Conservation (phyloP, 2,797 vertebrate genomes). For the Chaunax sp. region DNA sequence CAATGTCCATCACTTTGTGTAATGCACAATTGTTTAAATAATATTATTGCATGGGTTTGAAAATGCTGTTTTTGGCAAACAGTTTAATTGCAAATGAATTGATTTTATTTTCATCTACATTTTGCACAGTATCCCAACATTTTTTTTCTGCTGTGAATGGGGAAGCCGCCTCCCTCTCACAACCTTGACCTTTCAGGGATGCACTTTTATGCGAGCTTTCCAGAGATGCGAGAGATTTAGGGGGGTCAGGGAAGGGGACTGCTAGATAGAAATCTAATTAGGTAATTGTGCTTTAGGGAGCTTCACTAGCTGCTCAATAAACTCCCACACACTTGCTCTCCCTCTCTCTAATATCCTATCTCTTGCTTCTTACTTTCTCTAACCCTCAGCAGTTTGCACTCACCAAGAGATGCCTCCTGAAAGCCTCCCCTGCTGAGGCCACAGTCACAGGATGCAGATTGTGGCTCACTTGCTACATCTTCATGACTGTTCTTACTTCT, state of each 20-base stretch:
- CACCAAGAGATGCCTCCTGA: conserved; percentile 44
- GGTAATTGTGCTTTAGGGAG: conserved; percentile 83
- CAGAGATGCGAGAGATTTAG: conserved; percentile 73
- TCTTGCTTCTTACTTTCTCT: conserved; percentile 24
- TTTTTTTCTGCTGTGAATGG: conserved; percentile 38
- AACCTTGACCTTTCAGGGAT: conserved; percentile 71
- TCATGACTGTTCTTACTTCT: conserved; percentile 47
- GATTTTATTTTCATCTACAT: too few relatives aligned
- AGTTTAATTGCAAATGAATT: too few relatives aligned
- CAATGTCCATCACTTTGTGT: too few relatives aligned
- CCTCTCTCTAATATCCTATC: conserved; percentile 52
- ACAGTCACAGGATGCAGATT: conserved; percentile 59
- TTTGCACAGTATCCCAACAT: too few relatives aligned
- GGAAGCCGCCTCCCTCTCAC: conserved; percentile 55
- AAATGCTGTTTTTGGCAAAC: too few relatives aligned
- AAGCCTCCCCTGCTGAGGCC: conserved; percentile 65
- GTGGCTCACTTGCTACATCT: conserved; percentile 48
- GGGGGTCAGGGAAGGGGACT: conserved; percentile 78
- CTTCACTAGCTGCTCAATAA: conserved; percentile 79
- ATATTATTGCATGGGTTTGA: too few relatives aligned
- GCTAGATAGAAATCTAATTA: conserved; percentile 86
- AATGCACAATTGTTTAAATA: too few relatives aligned
- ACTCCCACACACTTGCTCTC: conserved; percentile 74
- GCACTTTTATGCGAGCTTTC: conserved; percentile 70
- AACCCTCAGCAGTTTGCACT: conserved; percentile 43